Base-by-base conservation (phyloP, 2,113 vertebrate genomes). In the Spea bombifrons region DNA sequence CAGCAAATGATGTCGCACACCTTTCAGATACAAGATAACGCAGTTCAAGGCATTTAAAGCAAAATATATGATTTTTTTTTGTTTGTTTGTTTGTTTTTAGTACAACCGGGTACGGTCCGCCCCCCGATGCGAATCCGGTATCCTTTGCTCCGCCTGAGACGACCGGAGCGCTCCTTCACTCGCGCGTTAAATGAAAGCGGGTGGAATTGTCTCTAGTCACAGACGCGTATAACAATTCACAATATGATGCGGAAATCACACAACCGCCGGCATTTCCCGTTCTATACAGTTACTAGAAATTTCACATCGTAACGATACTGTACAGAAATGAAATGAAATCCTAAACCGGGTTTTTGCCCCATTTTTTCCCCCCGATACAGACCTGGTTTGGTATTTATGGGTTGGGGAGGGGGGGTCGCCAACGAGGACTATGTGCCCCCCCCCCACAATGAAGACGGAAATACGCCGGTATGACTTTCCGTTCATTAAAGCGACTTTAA, bases 191-290 rank as follows among this genome's bases (percentile, higher is more conserved):
- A 88, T 89, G 89, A 90, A 89, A 93, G 90, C 88, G 86, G 91
- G 83, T 88, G 91, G 89, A 86, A 59, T 90, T 82, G 86, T 88
- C 89, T 90, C 88, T 89, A 90, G 88, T 92, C 88, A 92, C 89
- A 88, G 86, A 88, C 90, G 91, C 91, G 86, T 87, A 89, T 90
- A 89, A 90, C 85, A 92, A 92, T 81, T 88, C 91, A 92, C 88
- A 88, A 91, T 57, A 77, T 88, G 92, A 93, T 93, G 92, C 92
- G 87, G 89, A 92, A 90, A 87, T 84, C 89, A 92, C 89, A 90
- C 84, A 86, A 89, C 68, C 82, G 88, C 2, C 88, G 92, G 90
- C 91, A 90, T 89, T 85, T 89, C 90, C 91, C 92, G 86, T 90
- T 85, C 86, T 85, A 87, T 88, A 89, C 83, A 89, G 86, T 85